Conservation (phyloP, 2,888 invertebrate genomes). For the Cryptocephalus primarius region DNA sequence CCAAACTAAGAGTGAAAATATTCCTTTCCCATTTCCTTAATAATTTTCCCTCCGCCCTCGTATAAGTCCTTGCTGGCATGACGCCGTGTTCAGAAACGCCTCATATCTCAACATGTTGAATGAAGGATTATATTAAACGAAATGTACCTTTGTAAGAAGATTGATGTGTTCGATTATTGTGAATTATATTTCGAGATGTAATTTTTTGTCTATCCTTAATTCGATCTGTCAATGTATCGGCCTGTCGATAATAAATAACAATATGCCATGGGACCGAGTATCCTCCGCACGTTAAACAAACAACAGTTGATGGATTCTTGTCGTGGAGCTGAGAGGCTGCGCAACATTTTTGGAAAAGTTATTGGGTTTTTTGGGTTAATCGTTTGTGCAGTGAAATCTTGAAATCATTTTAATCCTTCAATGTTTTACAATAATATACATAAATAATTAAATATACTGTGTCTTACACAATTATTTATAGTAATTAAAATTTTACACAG, state of each 20-base stretch:
- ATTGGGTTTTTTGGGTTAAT: neutral
- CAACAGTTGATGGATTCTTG: too few relatives aligned
- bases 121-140: conserved; percentile 14
- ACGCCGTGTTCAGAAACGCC: conserved; percentile 24
- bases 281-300: too few relatives aligned
- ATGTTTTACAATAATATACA: conserved; percentile 15
- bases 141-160: conserved; percentile 10
- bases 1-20: too few relatives aligned
- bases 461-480: conserved; percentile 9
- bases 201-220: conserved; percentile 5
- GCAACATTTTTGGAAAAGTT: neutral
- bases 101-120: conserved; percentile 18
- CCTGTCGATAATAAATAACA: neutral
- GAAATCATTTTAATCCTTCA: conserved; percentile 6
- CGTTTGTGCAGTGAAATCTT: conserved; percentile 1
- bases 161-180: conserved; percentile 11
- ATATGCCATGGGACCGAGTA: neutral
- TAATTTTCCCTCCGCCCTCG: neutral
- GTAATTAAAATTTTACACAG: too few relatives aligned
- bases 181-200: conserved; percentile 1
- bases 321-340: neutral
- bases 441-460: conserved; percentile 13
- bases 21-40: too few relatives aligned
- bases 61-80: conserved; percentile 9
- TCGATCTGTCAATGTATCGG: conserved; percentile 7